phyloP scores from a whole-genome alignment of 2,113 vertebrate species.

The Microcebus griseorufus region DNA sequence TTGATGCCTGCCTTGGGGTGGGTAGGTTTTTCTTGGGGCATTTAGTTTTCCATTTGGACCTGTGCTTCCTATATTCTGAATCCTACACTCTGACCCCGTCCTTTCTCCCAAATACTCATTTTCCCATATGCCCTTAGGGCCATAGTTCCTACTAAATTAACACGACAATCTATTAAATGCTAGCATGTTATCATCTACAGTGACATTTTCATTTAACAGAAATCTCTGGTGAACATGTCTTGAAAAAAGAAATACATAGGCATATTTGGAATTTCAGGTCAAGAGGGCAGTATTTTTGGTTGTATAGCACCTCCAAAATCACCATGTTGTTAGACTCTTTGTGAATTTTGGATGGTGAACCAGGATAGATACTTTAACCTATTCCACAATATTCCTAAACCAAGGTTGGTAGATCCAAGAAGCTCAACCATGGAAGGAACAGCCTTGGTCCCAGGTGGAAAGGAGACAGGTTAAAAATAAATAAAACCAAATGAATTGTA shows the following conservation, averaged over 20 bases:
- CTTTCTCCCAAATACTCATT: background rate
- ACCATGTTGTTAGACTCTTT: background rate
- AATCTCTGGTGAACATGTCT: background rate
- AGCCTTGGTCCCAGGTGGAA: background rate
- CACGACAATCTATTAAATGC: background rate
- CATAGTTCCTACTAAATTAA: constrained; percentile 3
- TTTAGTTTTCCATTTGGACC: background rate
- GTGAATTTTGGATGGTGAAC: background rate
- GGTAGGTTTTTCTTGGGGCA: background rate
- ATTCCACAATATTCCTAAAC: background rate
- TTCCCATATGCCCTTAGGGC: background rate
- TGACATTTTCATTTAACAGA: background rate
- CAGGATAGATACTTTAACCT: background rate
- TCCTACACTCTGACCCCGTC: background rate
- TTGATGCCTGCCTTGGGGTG: background rate
- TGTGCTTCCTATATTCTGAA: background rate
- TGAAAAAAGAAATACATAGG: background rate
- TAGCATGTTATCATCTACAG: background rate
- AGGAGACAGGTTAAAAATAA: background rate
- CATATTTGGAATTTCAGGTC: background rate
- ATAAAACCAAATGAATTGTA: background rate
- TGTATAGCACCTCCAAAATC: background rate
- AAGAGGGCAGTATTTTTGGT: background rate
- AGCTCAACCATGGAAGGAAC: background rate
- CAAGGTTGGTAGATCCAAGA: background rate